These are phyloP conservation scores for Charanyca ferruginea DNA, from an alignment of 2,888 invertebrate species.

Conservation along the genomic window DNA sequence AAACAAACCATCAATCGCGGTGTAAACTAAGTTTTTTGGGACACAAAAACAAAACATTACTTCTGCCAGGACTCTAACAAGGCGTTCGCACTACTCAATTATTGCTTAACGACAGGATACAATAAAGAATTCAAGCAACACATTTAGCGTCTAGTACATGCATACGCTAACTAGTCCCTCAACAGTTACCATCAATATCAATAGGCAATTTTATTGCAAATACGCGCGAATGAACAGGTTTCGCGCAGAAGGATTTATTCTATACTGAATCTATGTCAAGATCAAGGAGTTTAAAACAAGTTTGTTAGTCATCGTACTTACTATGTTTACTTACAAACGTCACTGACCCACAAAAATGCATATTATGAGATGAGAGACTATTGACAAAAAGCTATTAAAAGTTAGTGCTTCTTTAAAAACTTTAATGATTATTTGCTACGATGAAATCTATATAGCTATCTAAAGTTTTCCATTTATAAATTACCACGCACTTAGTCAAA, in stretches of 20 bases:
- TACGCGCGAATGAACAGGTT: conserved; percentile 80
- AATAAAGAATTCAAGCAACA: conserved; percentile 43
- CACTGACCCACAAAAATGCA: conserved; percentile 82
- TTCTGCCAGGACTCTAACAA: conserved; percentile 25
- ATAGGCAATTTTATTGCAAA: conserved; percentile 71
- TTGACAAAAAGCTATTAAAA: conserved; percentile 51
- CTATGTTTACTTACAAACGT: conserved; percentile 77
- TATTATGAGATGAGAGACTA: conserved; percentile 61
- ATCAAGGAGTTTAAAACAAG: conserved; percentile 85
- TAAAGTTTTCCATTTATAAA: neutral
- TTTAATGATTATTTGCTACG: neutral
- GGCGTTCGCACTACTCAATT: conserved; percentile 31
- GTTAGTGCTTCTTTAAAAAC: conserved; percentile 13
- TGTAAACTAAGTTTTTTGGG: conserved; percentile 15
- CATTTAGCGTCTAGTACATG: conserved; percentile 41
- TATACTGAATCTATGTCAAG: conserved; percentile 86
- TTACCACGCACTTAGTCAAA: no score
- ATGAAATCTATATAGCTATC: neutral
- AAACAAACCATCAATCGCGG: conserved; percentile 35
- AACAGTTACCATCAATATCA: conserved; percentile 61
- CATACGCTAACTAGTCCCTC: conserved; percentile 46
- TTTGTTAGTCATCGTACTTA: conserved; percentile 78
- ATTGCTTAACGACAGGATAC: conserved; percentile 44
- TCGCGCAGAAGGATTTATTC: conserved; percentile 83
- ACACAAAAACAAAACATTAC: conserved; percentile 12